Evolutionary conservation across 1,140 invertebrate genomes (phyloP), one percentile per base, ranked within the genome.

Genomic region (Coelopa frigida): DNA sequence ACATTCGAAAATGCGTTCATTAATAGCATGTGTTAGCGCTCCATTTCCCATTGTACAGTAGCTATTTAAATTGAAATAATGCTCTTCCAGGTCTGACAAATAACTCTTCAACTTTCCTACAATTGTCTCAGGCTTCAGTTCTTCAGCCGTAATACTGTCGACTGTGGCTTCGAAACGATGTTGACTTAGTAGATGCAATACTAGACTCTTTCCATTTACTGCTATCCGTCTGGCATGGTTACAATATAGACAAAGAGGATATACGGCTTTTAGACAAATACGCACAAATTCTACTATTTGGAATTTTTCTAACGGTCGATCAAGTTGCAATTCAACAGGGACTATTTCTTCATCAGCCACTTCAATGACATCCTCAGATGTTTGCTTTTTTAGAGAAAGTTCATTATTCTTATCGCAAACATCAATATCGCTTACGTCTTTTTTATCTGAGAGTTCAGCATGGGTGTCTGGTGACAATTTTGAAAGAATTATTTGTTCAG

Each of bases 171-270:
- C 75, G 61, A 87, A 89, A 5, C 82, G 72, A 68, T 90, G 87
- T 57, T 87, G 77, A 4, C 79, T 73, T 3, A 89, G 77, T 58
- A 89, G 77, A 60, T 91, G 87, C 11, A 88, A 61, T 2, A 80
- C 80, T 29, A 91, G 60, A 55, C 88, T 84, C 61, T 82, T 81
- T 33, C 81, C 86, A 66, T 89, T 86, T 0, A 89, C 85, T 3
- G 85, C 83, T 52, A 90, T 86, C 49, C 83, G 80, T 17, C 83
- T 73, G 0, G 84, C 85, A 71, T 89, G 85, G 61, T 87, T 87
- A 57, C 87, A 91, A 59, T 87, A 90, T 23, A 87, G 75, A 64
- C 88, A 91, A 22, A 72, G 73, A 4, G 75, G 70, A 56, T 79
- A 79, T 0, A 84, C 83, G 3, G 76, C 76, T 47, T 75, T 72